Percentiles rank a stretch among this genome's conserved stretches.
phyloP scores from a whole-genome alignment of 2,888 invertebrate genomes.

The Parapristionchus giblindavisi region DNA sequence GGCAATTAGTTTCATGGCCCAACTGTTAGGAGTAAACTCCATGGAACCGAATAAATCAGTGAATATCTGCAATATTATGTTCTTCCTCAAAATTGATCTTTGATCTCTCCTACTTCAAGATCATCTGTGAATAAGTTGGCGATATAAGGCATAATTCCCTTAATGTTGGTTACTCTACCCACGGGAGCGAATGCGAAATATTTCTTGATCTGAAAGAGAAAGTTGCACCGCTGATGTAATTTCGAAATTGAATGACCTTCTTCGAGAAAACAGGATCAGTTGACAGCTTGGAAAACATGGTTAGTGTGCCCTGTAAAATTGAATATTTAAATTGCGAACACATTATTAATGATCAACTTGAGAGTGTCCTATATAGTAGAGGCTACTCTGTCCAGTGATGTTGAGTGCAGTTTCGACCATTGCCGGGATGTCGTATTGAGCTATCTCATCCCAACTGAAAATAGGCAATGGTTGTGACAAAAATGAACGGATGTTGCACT shows the following conservation, averaged over 20 bases:
- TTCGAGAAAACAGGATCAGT: conserved; percentile 47
- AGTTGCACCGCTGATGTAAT: background rate
- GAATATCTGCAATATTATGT: background rate
- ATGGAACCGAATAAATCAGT: background rate
- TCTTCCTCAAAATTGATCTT: conserved; percentile 35
- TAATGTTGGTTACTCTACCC: too few relatives aligned
- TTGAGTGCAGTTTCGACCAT: conserved; percentile 78
- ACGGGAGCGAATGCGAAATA: conserved; percentile 68
- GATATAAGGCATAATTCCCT: too few relatives aligned
- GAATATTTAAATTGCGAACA: background rate
- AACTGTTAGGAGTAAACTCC: background rate
- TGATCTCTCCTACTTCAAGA: too few relatives aligned
- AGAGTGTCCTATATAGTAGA: conserved; percentile 88
- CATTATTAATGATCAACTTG: conserved; percentile 72
- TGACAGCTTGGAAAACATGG: conserved; percentile 62
- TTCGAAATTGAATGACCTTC: conserved; percentile 45
- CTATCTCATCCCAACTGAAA: conserved; percentile 86
- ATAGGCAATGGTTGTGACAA: too few relatives aligned
- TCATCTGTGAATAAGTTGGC: too few relatives aligned
- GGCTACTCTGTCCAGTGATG: conserved; percentile 74
- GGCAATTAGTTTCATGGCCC: background rate
- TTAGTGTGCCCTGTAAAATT: conserved; percentile 55
- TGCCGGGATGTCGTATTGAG: conserved; percentile 84
- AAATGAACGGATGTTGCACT: background rate
- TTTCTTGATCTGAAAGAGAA: conserved; percentile 57